phyloP scores from a whole-genome alignment of 2,113 vertebrate genomes.

The Steatornis caripensis region DNA sequence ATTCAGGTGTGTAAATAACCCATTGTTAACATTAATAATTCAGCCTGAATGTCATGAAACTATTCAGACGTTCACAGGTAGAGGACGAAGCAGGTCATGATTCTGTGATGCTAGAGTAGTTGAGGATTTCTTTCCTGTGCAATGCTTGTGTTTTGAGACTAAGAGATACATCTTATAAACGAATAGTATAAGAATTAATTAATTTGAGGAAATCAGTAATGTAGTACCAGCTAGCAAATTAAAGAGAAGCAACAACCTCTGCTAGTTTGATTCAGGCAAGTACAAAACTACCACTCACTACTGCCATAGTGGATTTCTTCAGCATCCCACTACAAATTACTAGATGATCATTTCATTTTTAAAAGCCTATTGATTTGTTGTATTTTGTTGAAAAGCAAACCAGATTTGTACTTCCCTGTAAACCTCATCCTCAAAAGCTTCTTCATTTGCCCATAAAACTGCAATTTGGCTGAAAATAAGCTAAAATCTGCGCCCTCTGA shows the following conservation, averaged over 20 bases:
- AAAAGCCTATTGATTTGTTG: conserved; percentile 6
- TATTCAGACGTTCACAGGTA: background rate
- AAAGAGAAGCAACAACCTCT: background rate
- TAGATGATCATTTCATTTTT: background rate
- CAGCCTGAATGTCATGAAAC: background rate
- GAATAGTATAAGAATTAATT: background rate
- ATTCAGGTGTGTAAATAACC: background rate
- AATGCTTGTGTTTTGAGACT: background rate
- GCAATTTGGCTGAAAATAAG: background rate
- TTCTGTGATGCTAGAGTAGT: background rate
- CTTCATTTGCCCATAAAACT: background rate
- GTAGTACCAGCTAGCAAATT: background rate
- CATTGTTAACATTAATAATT: background rate
- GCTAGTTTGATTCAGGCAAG: background rate
- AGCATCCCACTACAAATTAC: background rate
- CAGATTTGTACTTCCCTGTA: background rate
- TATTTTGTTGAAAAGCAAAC: conserved; percentile 10
- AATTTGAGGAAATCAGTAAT: background rate
- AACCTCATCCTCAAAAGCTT: background rate
- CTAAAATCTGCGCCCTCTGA: background rate
- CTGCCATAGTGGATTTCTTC: background rate
- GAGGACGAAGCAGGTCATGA: accelerated
- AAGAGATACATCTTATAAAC: background rate
- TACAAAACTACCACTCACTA: background rate
- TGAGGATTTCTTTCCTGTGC: background rate